Evolutionary conservation across 2,113 vertebrate genomes (phyloP).

Genomic region (Chloroceryle aenea): DNA sequence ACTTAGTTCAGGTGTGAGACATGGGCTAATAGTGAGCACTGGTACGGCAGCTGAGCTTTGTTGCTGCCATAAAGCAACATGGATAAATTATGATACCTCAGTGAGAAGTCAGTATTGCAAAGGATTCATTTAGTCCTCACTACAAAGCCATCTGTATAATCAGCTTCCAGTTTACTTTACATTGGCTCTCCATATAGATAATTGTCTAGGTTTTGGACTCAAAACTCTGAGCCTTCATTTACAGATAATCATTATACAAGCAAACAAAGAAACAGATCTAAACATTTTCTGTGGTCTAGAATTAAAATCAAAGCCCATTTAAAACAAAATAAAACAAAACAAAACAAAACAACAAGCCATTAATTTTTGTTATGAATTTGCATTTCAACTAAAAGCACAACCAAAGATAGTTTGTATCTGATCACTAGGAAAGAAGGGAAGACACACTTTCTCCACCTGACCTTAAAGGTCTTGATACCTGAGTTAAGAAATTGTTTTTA

Average conservation of each 20-base stretch:
- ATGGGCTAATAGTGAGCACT: fast-evolving
- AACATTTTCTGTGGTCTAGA: background rate
- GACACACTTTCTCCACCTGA: background rate
- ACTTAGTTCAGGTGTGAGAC: background rate
- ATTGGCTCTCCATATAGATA: background rate
- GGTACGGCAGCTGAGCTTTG: background rate
- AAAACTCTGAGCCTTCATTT: background rate
- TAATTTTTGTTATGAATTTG: background rate
- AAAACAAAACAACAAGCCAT: fast-evolving
- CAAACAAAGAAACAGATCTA: background rate
- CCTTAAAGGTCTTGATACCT: background rate
- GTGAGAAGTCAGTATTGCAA: background rate
- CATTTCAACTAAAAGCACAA: background rate
- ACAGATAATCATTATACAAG: background rate
- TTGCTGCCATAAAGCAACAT: background rate
- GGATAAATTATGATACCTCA: background rate
- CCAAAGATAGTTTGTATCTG: background rate
- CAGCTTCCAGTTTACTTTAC: no score
- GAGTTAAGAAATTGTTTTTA: background rate
- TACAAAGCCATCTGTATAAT: background rate
- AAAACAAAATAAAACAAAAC: background rate
- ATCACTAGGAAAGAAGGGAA: background rate
- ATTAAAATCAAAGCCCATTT: background rate
- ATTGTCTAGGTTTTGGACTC: background rate
- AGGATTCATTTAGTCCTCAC: background rate